Evolutionary conservation across 2,113 vertebrate genomes (phyloP), one percentile per base, ranked within the genome.

Genomic region (Pristiophorus japonicus): DNA sequence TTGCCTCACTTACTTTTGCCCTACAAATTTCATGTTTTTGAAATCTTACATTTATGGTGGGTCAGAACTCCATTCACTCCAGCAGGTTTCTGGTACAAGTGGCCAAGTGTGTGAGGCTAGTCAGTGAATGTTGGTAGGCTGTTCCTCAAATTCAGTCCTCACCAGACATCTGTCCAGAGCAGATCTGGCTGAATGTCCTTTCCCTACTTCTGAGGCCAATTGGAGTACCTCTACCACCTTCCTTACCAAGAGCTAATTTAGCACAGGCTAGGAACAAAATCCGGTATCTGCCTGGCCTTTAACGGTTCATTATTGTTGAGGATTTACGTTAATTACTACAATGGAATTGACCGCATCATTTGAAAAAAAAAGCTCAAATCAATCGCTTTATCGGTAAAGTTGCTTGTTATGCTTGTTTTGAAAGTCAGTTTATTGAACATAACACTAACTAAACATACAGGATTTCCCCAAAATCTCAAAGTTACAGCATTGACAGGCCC

Each of bases 401-500:
- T 55, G 45, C 42, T 88, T 88, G 42, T 47, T 67, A 27, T 55
- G 45, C 42, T 88, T 88, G 42, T 47, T 67, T 42, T 94, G 24
- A 70, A 94, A 67, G 92, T 27, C 8, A 30, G 42, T 90, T 51
- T 51, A n/a, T 5, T 65, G 63, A 47, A 22, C 65, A 67, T 3
- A 45, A 94, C 30, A n/a, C 66, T 73, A 59, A 63, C 34, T 67
- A 67, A 94, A 94, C 42, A 42, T 5, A 27, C 4, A 51, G 93
- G 27, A 70, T 70, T 42, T 42, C 63, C n/a, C n/a, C 51, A 51
- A 93, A 63, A 92, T 62, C 59, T 92, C 18, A 65, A 94, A 94
- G 93, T 94, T 51, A 70, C 63, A 94, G 18, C 63, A 42, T 24
- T 67, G 93, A 70, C 93, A 94, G 93, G 93, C 93, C 93, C 93